These are phyloP conservation scores for Hemicentrotus pulcherrimus DNA, from an alignment of 35 echinoderm and acorn worm genomes.

Conservation along the genomic window DNA sequence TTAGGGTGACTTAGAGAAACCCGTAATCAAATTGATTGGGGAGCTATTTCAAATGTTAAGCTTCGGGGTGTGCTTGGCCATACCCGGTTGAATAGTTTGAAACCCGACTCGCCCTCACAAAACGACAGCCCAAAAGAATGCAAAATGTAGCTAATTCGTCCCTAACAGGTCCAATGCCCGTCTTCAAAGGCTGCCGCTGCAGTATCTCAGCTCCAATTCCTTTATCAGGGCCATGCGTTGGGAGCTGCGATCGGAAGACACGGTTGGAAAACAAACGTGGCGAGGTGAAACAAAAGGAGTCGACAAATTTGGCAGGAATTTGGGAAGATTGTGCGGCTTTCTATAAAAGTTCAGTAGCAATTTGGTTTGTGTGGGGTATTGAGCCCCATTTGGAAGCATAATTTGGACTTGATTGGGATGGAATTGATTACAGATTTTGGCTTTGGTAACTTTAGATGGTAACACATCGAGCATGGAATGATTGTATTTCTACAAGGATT, in stretches of 20 bases:
- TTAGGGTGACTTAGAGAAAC: constrained; percentile 10
- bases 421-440: not conserved
- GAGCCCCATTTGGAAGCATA: constrained; percentile 25
- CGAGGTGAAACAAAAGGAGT: constrained; percentile 29
- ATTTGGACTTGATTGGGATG: not conserved
- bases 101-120: not conserved
- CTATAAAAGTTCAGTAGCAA: constrained; percentile 32
- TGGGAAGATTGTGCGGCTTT: constrained; percentile 25
- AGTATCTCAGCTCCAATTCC: not conserved
- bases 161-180: not conserved
- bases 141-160: constrained; percentile 36
- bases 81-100: not conserved
- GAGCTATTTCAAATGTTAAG: constrained; percentile 33
- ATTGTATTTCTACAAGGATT: not conserved
- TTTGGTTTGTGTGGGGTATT: constrained; percentile 26
- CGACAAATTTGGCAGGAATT: constrained; percentile 36
- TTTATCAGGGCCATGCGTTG: constrained; percentile 43
- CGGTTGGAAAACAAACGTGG: constrained; percentile 23
- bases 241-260: constrained; percentile 28
- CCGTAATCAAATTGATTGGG: constrained; percentile 41
- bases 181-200: constrained; percentile 24
- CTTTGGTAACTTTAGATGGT: not conserved
- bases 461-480: not conserved
- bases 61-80: not conserved
- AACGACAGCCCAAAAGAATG: not conserved